Conservation (phyloP, 2,888 invertebrate species). For the Netelia fuscicornis region DNA sequence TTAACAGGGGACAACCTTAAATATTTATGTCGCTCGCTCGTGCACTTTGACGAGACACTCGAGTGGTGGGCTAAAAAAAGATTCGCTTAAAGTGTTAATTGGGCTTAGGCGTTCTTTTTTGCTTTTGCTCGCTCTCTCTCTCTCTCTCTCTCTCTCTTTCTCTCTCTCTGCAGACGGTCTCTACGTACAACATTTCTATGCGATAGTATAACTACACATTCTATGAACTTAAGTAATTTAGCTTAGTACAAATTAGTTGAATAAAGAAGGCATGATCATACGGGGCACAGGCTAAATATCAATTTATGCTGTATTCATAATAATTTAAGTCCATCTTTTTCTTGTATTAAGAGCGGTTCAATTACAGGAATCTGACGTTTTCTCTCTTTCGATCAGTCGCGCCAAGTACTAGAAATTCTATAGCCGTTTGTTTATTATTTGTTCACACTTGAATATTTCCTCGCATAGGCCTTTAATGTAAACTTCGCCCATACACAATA, state of each 20-base stretch:
- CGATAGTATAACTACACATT: constrained; percentile 63
- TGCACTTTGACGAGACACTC: constrained; percentile 44
- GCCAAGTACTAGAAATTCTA: constrained; percentile 70
- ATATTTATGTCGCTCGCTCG: constrained; percentile 31
- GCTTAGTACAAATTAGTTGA: constrained; percentile 56
- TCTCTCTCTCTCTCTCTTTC: constrained; percentile 29
- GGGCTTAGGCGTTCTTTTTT: constrained; percentile 31
- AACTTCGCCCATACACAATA: constrained; percentile 64
- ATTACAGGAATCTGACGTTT: constrained; percentile 46
- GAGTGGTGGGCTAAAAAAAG: constrained; percentile 47
- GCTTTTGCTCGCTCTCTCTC: constrained; percentile 18
- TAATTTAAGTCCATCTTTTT: constrained; percentile 41
- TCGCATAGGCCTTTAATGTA: constrained; percentile 68
- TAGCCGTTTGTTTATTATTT: constrained; percentile 60
- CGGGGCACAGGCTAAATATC: constrained; percentile 43
- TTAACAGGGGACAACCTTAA: constrained; percentile 66
- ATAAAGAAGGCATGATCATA: constrained; percentile 52
- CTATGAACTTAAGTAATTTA: constrained; percentile 56
- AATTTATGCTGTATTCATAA: constrained; percentile 54
- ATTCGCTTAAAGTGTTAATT: constrained; percentile 45
- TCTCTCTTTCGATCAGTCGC: constrained; percentile 57
- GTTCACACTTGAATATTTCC: constrained; percentile 35
- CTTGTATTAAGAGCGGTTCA: constrained; percentile 43
- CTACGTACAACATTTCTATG: constrained; percentile 66
- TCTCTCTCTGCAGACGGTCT: constrained; percentile 42